Conservation (phyloP, 2,113 vertebrate species). For the Callithrix jacchus region DNA sequence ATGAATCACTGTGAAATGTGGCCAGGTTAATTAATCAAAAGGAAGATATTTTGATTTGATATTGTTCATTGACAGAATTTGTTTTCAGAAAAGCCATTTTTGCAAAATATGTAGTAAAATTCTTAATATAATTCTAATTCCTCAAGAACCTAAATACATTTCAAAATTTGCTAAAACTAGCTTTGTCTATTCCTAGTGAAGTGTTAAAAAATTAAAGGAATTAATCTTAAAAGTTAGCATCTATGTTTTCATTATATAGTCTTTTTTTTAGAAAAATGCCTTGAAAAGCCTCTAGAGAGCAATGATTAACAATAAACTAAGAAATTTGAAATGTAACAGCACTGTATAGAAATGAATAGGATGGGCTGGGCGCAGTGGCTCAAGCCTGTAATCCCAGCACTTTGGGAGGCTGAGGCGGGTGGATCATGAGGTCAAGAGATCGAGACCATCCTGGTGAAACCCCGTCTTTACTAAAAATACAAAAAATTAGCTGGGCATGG, state of each 20-base stretch:
- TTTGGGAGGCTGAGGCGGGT: too few relatives aligned
- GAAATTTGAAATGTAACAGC: not conserved
- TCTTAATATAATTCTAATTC: not conserved
- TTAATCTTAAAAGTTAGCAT: not conserved
- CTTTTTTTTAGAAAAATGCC: not conserved
- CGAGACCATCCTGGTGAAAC: too few relatives aligned
- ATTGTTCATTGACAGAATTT: not conserved
- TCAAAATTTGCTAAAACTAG: not conserved
- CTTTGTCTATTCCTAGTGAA: not conserved
- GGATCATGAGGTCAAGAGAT: too few relatives aligned
- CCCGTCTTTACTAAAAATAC: too few relatives aligned
- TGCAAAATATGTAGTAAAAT: not conserved
- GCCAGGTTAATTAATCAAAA: not conserved
- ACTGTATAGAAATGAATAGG: not conserved
- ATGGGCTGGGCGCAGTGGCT: too few relatives aligned
- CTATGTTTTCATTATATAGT: not conserved
- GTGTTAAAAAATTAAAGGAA: not conserved
- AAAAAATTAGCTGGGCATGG: too few relatives aligned
- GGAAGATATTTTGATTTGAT: not conserved
- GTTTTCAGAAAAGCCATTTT: not conserved
- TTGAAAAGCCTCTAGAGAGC: not conserved
- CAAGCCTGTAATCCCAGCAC: too few relatives aligned
- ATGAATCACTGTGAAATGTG: not conserved
- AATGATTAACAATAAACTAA: not conserved
- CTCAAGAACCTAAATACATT: not conserved